Evolutionary conservation across 2,113 vertebrate genomes (phyloP).

Genomic region (Callionymus lyra): DNA sequence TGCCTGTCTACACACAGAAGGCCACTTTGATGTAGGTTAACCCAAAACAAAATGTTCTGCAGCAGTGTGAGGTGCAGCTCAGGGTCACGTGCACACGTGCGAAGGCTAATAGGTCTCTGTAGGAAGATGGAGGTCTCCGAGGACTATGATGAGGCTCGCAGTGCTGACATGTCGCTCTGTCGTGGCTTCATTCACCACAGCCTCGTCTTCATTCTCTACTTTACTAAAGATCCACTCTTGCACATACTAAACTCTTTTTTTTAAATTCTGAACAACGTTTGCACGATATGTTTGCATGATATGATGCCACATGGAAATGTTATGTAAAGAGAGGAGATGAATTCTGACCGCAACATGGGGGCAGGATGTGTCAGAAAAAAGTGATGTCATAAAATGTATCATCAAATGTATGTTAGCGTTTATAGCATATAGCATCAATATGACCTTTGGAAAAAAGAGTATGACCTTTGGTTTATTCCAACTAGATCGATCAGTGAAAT

Average conservation of each 20-base stretch:
- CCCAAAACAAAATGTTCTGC: conserved; percentile 1
- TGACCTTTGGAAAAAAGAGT: too few species aligned
- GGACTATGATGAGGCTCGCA: conserved; percentile 23
- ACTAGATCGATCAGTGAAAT: too few species aligned
- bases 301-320: conserved; percentile 57
- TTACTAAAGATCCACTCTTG: not conserved
- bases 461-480: too few species aligned
- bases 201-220: too few species aligned
- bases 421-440: too few species aligned
- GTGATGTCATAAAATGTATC: too few species aligned
- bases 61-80: not conserved
- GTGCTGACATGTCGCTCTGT: conserved; percentile 17
- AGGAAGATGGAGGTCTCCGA: conserved; percentile 11
- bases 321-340: conserved; percentile 60
- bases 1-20: too few species aligned
- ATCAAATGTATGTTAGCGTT: too few species aligned
- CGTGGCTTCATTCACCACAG: conserved; percentile 12
- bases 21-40: too few species aligned
- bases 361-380: too few species aligned
- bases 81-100: conserved; percentile 1
- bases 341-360: conserved; percentile 43
- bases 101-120: conserved; percentile 18
- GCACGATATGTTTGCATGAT: conserved; percentile 57
- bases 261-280: conserved; percentile 23
- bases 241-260: conserved; percentile 6